Evolutionary conservation across 2,797 vertebrate species (phyloP).

Genomic region (Gobio occitaniae): DNA sequence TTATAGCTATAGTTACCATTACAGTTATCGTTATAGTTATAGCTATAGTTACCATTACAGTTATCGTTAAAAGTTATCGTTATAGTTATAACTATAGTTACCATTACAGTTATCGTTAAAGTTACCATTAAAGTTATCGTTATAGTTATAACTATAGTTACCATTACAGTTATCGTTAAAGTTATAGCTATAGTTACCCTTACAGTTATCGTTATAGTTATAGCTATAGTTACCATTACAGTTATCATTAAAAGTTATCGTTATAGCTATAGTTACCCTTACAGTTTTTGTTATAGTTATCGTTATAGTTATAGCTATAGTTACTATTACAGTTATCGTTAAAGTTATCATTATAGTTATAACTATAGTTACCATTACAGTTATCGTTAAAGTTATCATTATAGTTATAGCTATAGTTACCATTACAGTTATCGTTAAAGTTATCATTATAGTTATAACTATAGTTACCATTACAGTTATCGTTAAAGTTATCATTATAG

Average conservation of each 20-base stretch:
- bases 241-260: background rate
- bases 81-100: too few species aligned
- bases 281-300: background rate
- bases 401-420: too few species aligned
- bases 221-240: background rate
- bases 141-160: too few species aligned
- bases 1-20: too few species aligned
- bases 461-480: background rate
- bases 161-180: too few species aligned
- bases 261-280: background rate
- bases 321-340: background rate
- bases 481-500: background rate
- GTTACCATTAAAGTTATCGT: too few species aligned
- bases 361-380: background rate
- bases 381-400: background rate
- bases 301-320: rapidly evolving
- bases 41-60: too few species aligned
- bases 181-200: too few species aligned
- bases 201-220: background rate
- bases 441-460: background rate
- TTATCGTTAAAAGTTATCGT: too few species aligned
- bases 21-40: too few species aligned
- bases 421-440: background rate
- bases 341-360: too few species aligned
- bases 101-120: too few species aligned